Percentiles rank a stretch among this genome's conserved stretches.
Conservation (phyloP, 2,888 invertebrate species). For the Agrochola lota region DNA sequence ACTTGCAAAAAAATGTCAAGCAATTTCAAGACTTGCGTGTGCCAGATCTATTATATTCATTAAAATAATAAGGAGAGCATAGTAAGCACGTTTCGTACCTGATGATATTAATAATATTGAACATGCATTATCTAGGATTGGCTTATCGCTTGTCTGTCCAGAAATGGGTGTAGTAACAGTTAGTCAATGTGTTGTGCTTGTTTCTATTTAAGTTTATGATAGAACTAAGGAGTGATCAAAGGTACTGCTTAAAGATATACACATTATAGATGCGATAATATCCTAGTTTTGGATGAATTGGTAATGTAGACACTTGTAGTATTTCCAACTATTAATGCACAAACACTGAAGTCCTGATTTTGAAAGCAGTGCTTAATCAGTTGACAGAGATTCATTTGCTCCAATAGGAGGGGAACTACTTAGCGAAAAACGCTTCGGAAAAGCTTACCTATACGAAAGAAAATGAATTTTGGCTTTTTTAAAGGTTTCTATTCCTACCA, state of each 20-base stretch:
- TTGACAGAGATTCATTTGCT: not conserved
- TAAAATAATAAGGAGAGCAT: conserved; percentile 23
- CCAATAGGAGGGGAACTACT: not conserved
- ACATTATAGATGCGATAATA: not conserved
- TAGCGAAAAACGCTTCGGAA: not conserved
- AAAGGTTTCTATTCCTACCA: not conserved
- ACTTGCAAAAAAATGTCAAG: conserved; percentile 13
- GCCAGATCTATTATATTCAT: conserved; percentile 7
- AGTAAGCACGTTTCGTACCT: conserved; percentile 36
- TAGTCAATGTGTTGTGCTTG: conserved; percentile 9
- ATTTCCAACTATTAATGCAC: not conserved
- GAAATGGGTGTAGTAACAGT: conserved; percentile 41
- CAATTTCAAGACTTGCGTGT: conserved; percentile 23
- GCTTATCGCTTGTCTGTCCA: conserved; percentile 45
- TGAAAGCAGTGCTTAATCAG: not conserved
- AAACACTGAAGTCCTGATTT: not conserved
- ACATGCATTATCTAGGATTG: conserved; percentile 34
- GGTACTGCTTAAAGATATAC: not conserved
- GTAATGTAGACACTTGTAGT: not conserved
- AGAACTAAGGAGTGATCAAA: conserved; percentile 14
- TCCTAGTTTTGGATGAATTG: not conserved
- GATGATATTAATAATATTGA: conserved; percentile 40
- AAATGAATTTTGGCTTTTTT: not conserved
- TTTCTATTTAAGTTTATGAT: conserved; percentile 23
- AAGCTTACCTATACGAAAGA: not conserved